Base-by-base conservation (phyloP, 2,888 invertebrate species). In the Malthinus flaveolus region DNA sequence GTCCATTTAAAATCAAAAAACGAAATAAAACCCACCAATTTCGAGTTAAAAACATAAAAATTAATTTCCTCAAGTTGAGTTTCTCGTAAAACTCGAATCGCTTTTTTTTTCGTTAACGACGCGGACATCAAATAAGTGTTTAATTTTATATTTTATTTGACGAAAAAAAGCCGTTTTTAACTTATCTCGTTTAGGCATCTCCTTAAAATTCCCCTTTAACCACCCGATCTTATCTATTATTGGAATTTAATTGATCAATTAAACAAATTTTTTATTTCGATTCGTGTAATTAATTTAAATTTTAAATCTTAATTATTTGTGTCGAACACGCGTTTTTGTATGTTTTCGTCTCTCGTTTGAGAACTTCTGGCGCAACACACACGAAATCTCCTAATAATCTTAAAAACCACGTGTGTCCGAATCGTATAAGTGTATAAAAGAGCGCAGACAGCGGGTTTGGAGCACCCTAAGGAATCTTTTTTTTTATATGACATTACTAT, bases 391-490 rank as follows among this genome's bases (percentile, higher is more conserved):
- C 44, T 56, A 59, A 62, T 56, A 59, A 53, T 62, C 62, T 62
- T 59, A 57, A 55, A 59, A 59, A 56, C 59, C 62, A 62, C 62
- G 62, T 60, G 62, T 57, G 55, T 56, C 53, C 58, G 45, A 51
- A 39, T 39, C 32, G 49, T 37, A n/a, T n/a, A n/a, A 39, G 42
- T 35, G 34, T 33, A 52, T 49, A 50, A 61, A 45, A 34, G 51
- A 32, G 34, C 46, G 39, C 46, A 45, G 52, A 15, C 52, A 56
- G 32, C 35, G 46, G 47, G 9, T 34, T 33, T 11, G 39, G 39
- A 42, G 50, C 49, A 53, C 56, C 59, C 60, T 35, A 56, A 50
- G 56, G 51, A 60, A 54, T 44, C 56, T 55, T 63, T 62, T 62
- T 56, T 57, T 57, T 55, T 23, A 23, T 23, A 49, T 23, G 23